Conservation (phyloP, 2,797 vertebrate species). For the Tadarida brasiliensis region DNA sequence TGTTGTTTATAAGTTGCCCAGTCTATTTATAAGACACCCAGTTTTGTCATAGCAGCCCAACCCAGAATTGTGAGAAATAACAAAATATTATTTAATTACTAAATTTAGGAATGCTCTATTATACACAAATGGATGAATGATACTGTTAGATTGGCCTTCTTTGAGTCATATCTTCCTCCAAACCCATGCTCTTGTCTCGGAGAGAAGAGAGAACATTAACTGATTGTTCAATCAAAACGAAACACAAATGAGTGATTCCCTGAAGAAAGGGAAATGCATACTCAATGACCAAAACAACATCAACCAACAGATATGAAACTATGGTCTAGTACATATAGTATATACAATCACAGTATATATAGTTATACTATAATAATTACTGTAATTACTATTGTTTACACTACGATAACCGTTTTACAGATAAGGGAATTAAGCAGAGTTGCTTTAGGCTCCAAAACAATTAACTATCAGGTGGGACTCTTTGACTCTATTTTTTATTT, state of each 20-base stretch:
- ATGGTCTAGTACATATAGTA: neutral
- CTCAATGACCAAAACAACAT: neutral
- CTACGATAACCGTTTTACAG: neutral
- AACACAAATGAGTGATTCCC: neutral
- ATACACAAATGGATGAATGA: neutral
- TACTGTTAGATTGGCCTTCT: neutral
- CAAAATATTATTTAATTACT: neutral
- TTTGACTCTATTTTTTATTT: slow-evolving; percentile 18
- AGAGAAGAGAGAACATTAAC: neutral
- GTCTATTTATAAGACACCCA: neutral
- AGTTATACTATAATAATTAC: neutral
- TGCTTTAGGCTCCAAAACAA: neutral
- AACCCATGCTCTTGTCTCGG: neutral
- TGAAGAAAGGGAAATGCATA: neutral
- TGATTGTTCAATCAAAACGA: neutral
- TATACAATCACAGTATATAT: neutral
- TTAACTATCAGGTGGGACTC: neutral
- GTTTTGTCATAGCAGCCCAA: neutral
- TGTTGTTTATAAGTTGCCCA: neutral
- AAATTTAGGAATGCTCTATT: neutral
- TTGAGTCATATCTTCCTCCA: neutral
- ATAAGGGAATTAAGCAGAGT: neutral
- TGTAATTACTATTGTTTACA: neutral
- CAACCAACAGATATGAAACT: neutral
- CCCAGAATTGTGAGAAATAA: neutral